Evolutionary conservation across 1,140 invertebrate genomes (phyloP), one percentile per base, ranked within the genome.

Genomic region (Drosophila athabasca): DNA sequence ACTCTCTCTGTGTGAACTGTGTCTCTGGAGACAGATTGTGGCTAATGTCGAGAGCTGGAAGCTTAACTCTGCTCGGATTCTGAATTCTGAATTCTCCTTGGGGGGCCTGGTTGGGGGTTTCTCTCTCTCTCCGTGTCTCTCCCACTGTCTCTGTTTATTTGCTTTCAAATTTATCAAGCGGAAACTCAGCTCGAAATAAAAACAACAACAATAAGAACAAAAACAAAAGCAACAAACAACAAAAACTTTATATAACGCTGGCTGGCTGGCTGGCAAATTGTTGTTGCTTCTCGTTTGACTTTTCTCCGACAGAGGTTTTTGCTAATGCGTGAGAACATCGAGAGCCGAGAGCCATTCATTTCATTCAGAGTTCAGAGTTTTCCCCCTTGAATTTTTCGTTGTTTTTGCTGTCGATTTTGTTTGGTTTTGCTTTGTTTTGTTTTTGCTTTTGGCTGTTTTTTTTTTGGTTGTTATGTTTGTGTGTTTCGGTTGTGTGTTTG

Each of bases 141-240:
- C 29, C 6, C 29, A 9, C 35, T 87, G 71, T 59, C 49, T 66
- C 61, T 75, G 76, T 88, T 88, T 83, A 83, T 88, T 89, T 79
- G 68, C 65, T 55, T 79, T 83, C 79, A 67, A 88, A 83, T 88
- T 88, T 74, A 88, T 89, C 83, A 88, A 83, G 79, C 83, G 83
- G 79, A 89, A 88, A 88, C 72, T 68, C 59, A 87, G 13, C 35
- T 39, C 35, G 35, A 13, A 39, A 39, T 39, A 39, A 65, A 65
- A 65, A 57, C 54, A 71, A 72, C 3, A 26, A 5, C 0, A 26
- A 26, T 19, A 19, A 26, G 5, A 26, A 24, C 52, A 55, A 46
- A 62, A 24, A 49, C 9, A 59, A 35, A 49, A 50, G 53, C 13
- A 51, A 52, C 15, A 41, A 39, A 52, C 29, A 53, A 39, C 35